These are phyloP conservation scores for Eublepharis macularius DNA, from an alignment of 2,113 vertebrate genomes.

Conservation along the genomic window DNA sequence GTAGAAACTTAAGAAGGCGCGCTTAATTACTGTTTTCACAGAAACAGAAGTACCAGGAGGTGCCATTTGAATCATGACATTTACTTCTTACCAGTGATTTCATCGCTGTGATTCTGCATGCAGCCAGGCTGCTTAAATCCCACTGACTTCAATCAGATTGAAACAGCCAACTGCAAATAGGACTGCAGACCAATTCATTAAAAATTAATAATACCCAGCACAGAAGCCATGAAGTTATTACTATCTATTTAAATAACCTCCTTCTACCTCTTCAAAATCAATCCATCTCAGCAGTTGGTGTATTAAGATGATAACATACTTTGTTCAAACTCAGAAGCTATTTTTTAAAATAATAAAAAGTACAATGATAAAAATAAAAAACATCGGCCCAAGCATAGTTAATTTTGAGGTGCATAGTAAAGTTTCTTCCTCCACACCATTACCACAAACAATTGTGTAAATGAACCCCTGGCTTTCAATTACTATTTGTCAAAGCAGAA, in stretches of 20 bases:
- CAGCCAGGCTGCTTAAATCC: no score
- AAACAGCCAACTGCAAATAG: no score
- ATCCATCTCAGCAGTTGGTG: neutral
- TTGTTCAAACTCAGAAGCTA: no score
- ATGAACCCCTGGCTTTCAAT: neutral
- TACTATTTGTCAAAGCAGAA: neutral
- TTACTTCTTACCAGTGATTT: neutral
- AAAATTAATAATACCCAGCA: neutral
- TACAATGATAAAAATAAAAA: neutral
- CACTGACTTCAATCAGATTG: no score
- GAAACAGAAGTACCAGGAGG: neutral
- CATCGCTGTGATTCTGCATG: no score
- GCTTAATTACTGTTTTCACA: neutral
- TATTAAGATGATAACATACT: no score
- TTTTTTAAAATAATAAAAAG: no score
- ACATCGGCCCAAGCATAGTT: neutral
- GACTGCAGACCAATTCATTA: no score
- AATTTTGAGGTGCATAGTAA: neutral
- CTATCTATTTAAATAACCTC: neutral
- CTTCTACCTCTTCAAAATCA: neutral
- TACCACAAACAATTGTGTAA: neutral
- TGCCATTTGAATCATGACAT: neutral
- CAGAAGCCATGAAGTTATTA: neutral
- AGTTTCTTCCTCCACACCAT: neutral
- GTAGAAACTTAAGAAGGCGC: neutral